These are phyloP conservation scores for Cariama cristata DNA, from an alignment of 2,113 vertebrate genomes.

Conservation along the genomic window DNA sequence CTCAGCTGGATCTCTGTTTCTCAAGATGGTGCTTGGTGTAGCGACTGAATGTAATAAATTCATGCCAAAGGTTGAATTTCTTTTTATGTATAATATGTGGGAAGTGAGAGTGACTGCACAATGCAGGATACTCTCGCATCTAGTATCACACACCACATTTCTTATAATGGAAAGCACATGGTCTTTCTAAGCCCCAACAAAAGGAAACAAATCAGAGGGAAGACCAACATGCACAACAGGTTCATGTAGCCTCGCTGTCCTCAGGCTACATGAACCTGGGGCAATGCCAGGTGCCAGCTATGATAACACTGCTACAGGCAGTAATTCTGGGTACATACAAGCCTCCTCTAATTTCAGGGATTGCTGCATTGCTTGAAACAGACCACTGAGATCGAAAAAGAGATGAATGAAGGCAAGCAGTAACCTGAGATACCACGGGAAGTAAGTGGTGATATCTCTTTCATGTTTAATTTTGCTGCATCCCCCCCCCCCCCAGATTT, in stretches of 20 bases:
- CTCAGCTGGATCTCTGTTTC: not conserved
- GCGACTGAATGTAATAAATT: not conserved
- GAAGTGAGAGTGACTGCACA: not conserved
- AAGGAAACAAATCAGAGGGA: not conserved
- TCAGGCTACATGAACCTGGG: not conserved
- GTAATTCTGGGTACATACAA: not conserved
- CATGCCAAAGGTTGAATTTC: not conserved
- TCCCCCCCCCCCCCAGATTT: accelerated
- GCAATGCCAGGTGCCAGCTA: not conserved
- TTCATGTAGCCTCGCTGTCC: not conserved
- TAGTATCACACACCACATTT: not conserved
- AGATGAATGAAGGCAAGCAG: not conserved
- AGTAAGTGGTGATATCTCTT: accelerated
- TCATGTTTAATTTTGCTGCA: not conserved
- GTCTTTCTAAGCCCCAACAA: not conserved
- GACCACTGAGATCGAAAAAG: not conserved
- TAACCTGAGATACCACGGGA: not conserved
- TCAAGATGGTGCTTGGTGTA: not conserved
- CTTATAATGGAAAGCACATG: not conserved
- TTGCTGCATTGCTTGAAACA: not conserved
- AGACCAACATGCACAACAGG: not conserved
- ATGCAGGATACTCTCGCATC: accelerated
- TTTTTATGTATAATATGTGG: not conserved
- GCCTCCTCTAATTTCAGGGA: not conserved
- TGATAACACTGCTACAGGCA: not conserved